Evolutionary conservation across 2,888 invertebrate species (phyloP).

Genomic region (Darwinula stevensoni): DNA sequence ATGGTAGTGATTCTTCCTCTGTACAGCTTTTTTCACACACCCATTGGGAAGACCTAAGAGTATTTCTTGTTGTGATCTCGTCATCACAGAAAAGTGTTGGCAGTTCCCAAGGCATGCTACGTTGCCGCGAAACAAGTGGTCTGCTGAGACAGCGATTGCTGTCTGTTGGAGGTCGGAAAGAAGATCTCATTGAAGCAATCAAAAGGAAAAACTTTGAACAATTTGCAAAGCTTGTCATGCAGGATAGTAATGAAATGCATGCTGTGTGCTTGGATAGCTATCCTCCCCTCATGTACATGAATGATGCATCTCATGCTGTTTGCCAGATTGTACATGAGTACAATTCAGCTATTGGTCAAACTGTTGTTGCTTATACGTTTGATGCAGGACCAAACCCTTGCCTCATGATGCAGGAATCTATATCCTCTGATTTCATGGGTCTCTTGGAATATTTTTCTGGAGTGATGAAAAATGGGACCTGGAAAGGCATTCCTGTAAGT

Average conservation of each 20-base stretch:
- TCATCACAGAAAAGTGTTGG: slow-evolving; percentile 38
- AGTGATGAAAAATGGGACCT: too few relatives aligned
- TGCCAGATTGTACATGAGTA: slow-evolving; percentile 48
- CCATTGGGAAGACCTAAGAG: slow-evolving; percentile 73
- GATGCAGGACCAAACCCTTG: slow-evolving; percentile 97
- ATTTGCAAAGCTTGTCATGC: slow-evolving; percentile 85
- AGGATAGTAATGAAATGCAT: slow-evolving; percentile 91
- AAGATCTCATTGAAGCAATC: slow-evolving; percentile 30
- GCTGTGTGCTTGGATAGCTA: slow-evolving; percentile 71
- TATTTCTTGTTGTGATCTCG: slow-evolving; percentile 55
- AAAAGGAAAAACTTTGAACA: slow-evolving; percentile 34
- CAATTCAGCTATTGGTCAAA: slow-evolving; percentile 21
- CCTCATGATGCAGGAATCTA: too few relatives aligned
- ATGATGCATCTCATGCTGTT: slow-evolving; percentile 50
- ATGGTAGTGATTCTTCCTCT: slow-evolving; percentile 14
- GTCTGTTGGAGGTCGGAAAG: slow-evolving; percentile 38
- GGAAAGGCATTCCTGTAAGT: too few relatives aligned
- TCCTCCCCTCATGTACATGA: slow-evolving; percentile 81
- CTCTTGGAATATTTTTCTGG: too few relatives aligned
- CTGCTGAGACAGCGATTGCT: slow-evolving; percentile 42
- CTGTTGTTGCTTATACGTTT: slow-evolving; percentile 55
- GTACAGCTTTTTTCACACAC: slow-evolving; percentile 26
- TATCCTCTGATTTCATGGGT: too few relatives aligned
- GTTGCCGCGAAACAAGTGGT: slow-evolving; percentile 43
- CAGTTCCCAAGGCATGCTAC: slow-evolving; percentile 69